Base-by-base conservation (phyloP, 2,888 invertebrate species). In the Apodemia zela region DNA sequence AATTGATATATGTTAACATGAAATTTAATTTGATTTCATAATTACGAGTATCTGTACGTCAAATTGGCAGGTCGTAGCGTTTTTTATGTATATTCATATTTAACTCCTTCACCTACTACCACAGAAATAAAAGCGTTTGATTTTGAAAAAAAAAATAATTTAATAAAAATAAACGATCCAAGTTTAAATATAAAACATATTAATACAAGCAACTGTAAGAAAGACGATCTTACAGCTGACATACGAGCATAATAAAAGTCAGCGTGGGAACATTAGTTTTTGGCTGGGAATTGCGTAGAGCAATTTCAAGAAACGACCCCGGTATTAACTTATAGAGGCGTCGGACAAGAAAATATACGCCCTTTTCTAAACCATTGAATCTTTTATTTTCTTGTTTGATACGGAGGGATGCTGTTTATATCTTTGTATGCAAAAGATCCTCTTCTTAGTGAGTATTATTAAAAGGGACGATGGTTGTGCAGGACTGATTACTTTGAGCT, bases 211-310 rank as follows among this genome's bases (percentile, higher is more conserved):
- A 25, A 54, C 54, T 54, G 51, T 51, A 25, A 54, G 54, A 54
- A 54, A 54, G 21, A 25, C 25, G 25, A 29, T 54, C 25, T 54
- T 18, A 45, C 51, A 51, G 18, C 54, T 54, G 54, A 54, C 54
- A 65, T 63, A 66, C 60, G 62, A 73, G 73, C 75, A 79, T 76
- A 73, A 76, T 54, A 76, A 77, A 75, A 78, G 76, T 77, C 79
- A 80, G 72, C 73, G 75, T 47, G 59, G 59, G 49, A 47, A 47
- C 63, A 63, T 59, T 63, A 63, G 63, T 59, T 60, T 54, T 60
- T 45, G 60, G 60, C 60, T 59, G 18, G 45, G 45, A 57, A 54
- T 54, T 35, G 35, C 47, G 58, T 59, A 58, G 25, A 29, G 63
- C 59, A 47, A 62, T 60, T 25, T 42, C 21, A 15, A 18, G 60